These are phyloP conservation scores for Thyatira batis DNA, from an alignment of 2,888 invertebrate genomes.

Conservation along the genomic window DNA sequence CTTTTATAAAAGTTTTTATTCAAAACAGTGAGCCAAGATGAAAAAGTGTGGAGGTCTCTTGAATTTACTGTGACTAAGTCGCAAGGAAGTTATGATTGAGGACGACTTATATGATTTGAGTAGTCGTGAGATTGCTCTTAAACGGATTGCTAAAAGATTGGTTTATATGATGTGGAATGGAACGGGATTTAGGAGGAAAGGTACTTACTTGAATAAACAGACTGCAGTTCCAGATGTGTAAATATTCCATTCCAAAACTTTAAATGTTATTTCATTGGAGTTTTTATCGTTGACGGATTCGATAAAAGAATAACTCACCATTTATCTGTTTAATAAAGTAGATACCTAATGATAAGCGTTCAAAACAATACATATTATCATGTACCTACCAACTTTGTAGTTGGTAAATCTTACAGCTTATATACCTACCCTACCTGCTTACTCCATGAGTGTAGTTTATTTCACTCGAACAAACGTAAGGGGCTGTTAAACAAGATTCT, in stretches of 20 bases:
- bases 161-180: not conserved
- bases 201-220: not conserved
- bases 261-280: too few relatives aligned
- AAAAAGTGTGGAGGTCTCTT: constrained; percentile 41
- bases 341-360: too few relatives aligned
- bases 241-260: too few relatives aligned
- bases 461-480: not conserved
- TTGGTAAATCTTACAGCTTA: too few relatives aligned
- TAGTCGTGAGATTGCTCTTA: constrained; percentile 41
- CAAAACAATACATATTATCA: too few relatives aligned
- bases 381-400: too few relatives aligned
- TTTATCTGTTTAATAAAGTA: too few relatives aligned
- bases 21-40: constrained; percentile 43
- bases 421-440: too few relatives aligned
- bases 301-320: too few relatives aligned
- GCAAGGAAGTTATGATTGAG: constrained; percentile 59
- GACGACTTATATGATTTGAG: constrained; percentile 55
- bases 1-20: constrained; percentile 58
- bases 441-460: not conserved
- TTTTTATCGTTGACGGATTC: too few relatives aligned
- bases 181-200: not conserved
- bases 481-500: constrained; percentile 9
- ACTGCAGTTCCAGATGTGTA: not conserved
- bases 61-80: constrained; percentile 31
- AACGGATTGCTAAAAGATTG: constrained; percentile 34